phyloP scores from a whole-genome alignment of 2,797 vertebrate species.

The Leptatherina wallacei region DNA sequence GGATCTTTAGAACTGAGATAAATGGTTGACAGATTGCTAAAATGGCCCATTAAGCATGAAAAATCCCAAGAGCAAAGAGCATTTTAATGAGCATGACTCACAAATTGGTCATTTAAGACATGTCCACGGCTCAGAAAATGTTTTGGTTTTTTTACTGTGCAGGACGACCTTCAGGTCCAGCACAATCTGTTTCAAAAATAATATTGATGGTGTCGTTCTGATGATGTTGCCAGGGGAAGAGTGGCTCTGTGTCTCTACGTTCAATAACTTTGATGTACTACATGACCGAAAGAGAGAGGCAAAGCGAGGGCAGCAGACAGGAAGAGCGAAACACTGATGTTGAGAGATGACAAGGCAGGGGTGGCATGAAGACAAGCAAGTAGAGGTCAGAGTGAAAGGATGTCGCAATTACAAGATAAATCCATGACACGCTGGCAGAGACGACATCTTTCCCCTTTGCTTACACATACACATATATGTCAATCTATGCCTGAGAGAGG shows the following conservation, averaged over 20 bases:
- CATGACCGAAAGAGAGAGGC: slow-evolving; percentile 23
- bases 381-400: slow-evolving; percentile 9
- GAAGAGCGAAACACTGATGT: slow-evolving; percentile 9
- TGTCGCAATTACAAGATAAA: slow-evolving; percentile 12
- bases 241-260: slow-evolving; percentile 16
- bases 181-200: slow-evolving; percentile 47
- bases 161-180: slow-evolving; percentile 45
- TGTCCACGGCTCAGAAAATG: slow-evolving; percentile 18
- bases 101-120: slow-evolving; percentile 48
- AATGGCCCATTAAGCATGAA: slow-evolving; percentile 38
- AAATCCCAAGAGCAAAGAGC: slow-evolving; percentile 23
- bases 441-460: not conserved
- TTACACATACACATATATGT: slow-evolving; percentile 8
- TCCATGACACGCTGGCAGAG: not conserved
- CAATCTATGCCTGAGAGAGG: slow-evolving; percentile 2
- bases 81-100: slow-evolving; percentile 38
- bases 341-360: slow-evolving; percentile 3
- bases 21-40: slow-evolving; percentile 10
- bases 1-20: slow-evolving; percentile 21
- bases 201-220: slow-evolving; percentile 24
- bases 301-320: not conserved
- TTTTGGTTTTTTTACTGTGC: not conserved
- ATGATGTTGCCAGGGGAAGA: slow-evolving; percentile 18
- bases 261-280: slow-evolving; percentile 29
- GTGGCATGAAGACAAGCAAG: slow-evolving; percentile 20